These are phyloP conservation scores for Cydia strobilella DNA, from an alignment of 1,140 invertebrate genomes.

Conservation along the genomic window DNA sequence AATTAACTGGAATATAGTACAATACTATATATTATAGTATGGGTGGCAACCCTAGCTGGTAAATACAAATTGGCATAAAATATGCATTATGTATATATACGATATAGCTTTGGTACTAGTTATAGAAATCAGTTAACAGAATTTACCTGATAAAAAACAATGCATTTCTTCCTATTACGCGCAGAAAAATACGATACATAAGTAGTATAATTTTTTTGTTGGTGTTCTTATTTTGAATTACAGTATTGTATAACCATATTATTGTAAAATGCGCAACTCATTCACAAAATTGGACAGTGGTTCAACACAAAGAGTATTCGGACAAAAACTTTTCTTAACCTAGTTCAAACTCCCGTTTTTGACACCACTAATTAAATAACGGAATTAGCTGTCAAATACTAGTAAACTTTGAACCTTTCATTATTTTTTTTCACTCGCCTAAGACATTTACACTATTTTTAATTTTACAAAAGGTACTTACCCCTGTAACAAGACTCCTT, in stretches of 20 bases:
- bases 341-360: neutral
- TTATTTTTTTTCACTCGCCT: conserved; percentile 41
- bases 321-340: conserved; percentile 1
- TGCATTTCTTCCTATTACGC: no score
- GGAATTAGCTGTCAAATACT: conserved; percentile 43
- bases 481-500: conserved; percentile 66
- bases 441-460: conserved; percentile 68
- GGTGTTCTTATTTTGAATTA: neutral
- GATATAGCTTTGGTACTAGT: no score
- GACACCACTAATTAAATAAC: conserved; percentile 49
- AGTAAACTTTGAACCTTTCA: conserved; percentile 41
- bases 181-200: no score
- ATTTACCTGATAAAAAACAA: no score
- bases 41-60: no score
- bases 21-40: no score
- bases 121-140: no score
- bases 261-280: neutral
- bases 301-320: neutral
- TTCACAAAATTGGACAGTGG: neutral
- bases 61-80: no score
- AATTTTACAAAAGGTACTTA: conserved; percentile 57
- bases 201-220: no score
- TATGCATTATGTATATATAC: no score
- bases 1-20: no score
- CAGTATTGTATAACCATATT: neutral